Percentiles rank a stretch among this genome's conserved stretches.
phyloP scores from a whole-genome alignment of 1,140 invertebrate genomes.

The Triops cancriformis region DNA sequence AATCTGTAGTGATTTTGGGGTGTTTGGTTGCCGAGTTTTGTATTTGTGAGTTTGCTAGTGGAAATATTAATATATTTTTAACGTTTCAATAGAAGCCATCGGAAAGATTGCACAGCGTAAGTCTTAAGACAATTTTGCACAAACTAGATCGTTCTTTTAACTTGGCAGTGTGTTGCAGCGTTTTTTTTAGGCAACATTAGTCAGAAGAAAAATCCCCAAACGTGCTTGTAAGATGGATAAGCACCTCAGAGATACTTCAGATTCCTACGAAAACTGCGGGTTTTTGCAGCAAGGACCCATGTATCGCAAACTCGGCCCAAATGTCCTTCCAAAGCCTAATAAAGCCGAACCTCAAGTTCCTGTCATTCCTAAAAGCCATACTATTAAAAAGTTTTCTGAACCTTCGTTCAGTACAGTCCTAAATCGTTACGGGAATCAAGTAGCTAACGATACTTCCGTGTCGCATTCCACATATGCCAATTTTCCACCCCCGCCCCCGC shows the following conservation, averaged over 20 bases:
- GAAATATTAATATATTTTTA: too few species aligned
- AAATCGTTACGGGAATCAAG: slow-evolving; percentile 15
- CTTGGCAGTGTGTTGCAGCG: too few species aligned
- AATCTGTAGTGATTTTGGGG: too few species aligned
- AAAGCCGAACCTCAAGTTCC: slow-evolving; percentile 52
- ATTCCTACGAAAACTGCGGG: neutral
- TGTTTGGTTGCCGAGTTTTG: too few species aligned
- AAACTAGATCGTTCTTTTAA: too few species aligned
- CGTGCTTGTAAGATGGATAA: neutral
- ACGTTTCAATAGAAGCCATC: too few species aligned
- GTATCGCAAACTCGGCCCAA: slow-evolving; percentile 54
- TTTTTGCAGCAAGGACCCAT: neutral
- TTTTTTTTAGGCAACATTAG: too few species aligned
- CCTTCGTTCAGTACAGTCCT: slow-evolving; percentile 47
- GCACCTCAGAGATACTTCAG: neutral
- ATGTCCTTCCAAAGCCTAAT: slow-evolving; percentile 69
- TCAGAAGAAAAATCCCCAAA: neutral
- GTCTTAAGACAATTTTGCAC: too few species aligned
- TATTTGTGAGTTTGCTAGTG: too few species aligned
- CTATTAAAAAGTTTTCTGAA: slow-evolving; percentile 43
- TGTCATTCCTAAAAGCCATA: slow-evolving; percentile 43
- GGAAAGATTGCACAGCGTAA: too few species aligned
- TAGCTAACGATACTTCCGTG: slow-evolving; percentile 29
- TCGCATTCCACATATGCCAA: slow-evolving; percentile 35
- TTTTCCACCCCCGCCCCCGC: slow-evolving; percentile 31